Percentiles rank a stretch among this genome's conserved stretches.
Conservation (phyloP, 2,797 vertebrate species). For the Silurus lanzhouensis region DNA sequence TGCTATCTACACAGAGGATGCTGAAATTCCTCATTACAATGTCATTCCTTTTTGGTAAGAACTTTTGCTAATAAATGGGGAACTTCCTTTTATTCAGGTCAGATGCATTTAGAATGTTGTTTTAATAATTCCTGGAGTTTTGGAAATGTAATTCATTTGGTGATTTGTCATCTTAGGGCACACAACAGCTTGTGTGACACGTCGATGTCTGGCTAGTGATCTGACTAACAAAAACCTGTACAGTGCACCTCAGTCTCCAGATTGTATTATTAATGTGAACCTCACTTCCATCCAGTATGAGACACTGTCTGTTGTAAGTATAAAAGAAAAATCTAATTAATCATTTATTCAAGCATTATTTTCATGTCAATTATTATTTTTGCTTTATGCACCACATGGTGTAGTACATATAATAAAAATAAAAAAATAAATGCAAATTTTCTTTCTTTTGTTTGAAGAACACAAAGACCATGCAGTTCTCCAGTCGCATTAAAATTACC, state of each 20-base stretch:
- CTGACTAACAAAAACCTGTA: slow-evolving; percentile 43
- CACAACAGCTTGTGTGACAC: slow-evolving; percentile 41
- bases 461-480: slow-evolving; percentile 64
- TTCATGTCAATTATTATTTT: not conserved
- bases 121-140: not conserved
- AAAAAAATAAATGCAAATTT: not conserved
- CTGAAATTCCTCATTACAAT: slow-evolving; percentile 2
- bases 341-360: too few species aligned
- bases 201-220: slow-evolving; percentile 68
- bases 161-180: slow-evolving; percentile 36
- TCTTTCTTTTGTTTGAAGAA: slow-evolving; percentile 58
- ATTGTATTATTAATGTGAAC: slow-evolving; percentile 53
- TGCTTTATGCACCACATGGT: not conserved
- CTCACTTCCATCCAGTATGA: slow-evolving; percentile 67
- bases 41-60: slow-evolving; percentile 25
- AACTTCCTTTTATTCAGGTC: not conserved
- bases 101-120: not conserved
- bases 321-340: not conserved
- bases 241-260: slow-evolving; percentile 65
- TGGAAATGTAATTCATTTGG: slow-evolving; percentile 15
- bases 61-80: not conserved
- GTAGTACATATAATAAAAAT: not conserved
- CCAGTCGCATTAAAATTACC: slow-evolving; percentile 56
- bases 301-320: slow-evolving; percentile 71
- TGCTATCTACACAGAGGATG: slow-evolving; percentile 23